Evolutionary conservation across 2,888 invertebrate species (phyloP).

Genomic region (Aphodius sticticus): DNA sequence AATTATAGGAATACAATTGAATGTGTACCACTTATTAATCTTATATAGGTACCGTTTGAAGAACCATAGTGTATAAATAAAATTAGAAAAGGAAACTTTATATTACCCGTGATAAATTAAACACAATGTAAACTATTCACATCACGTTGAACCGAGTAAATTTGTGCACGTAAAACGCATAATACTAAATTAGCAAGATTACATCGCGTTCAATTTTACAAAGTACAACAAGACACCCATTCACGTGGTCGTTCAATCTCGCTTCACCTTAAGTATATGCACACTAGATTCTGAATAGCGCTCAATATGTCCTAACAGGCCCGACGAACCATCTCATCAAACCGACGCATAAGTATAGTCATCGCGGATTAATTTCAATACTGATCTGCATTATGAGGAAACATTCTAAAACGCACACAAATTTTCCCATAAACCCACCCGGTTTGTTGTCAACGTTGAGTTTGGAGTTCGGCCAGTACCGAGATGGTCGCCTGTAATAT

Average conservation of each 20-base stretch:
- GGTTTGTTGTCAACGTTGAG: background rate
- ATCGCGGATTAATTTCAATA: constrained; percentile 43
- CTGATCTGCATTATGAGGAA: constrained; percentile 42
- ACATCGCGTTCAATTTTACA: background rate
- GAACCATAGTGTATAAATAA: too few relatives aligned
- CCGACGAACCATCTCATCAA: constrained; percentile 12
- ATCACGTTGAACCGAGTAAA: background rate
- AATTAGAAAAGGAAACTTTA: too few relatives aligned
- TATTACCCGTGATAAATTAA: too few relatives aligned
- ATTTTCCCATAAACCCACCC: constrained; percentile 28
- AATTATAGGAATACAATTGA: too few relatives aligned
- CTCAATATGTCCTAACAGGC: too few relatives aligned
- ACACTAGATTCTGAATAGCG: background rate
- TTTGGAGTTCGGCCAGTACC: constrained; percentile 10
- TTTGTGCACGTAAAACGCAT: constrained; percentile 27
- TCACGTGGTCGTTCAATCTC: background rate
- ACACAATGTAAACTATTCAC: background rate
- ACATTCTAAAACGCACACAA: constrained; percentile 36
- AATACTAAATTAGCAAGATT: constrained; percentile 21
- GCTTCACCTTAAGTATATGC: background rate
- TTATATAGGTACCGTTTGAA: too few relatives aligned
- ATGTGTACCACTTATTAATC: too few relatives aligned
- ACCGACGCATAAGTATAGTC: constrained; percentile 34
- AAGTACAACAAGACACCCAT: too few relatives aligned
- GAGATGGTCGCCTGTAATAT: constrained; percentile 39